Evolutionary conservation across 2,888 invertebrate genomes (phyloP), one percentile per base, ranked within the genome.

Genomic region (Orthosia cruda): DNA sequence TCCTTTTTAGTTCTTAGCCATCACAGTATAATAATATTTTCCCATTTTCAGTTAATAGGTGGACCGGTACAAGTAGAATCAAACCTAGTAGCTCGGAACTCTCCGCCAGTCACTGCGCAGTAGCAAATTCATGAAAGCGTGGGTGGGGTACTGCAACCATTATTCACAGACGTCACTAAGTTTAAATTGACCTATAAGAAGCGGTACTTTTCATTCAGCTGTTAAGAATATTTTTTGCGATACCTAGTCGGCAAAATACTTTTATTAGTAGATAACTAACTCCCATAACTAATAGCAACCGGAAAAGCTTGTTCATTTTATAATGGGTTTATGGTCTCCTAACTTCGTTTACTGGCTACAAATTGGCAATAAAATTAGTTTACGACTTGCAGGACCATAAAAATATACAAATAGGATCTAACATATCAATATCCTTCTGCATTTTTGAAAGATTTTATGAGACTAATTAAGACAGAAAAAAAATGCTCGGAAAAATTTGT

Each of bases 301-400:
- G 74, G 81, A 65, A 20, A 68, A 73, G 64, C 81, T 69, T 80
- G 80, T 80, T 84, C 80, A 58, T 81, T 65, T 61, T 65, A 71
- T 72, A 59, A 67, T 58, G 66, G 18, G 18, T 84, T 81, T 81
- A 81, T 69, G 54, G 32, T 58, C 64, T 52, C 59, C 62, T 57
- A 80, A 67, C 49, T 72, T 40, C 72, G 32, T 58, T 79, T 54
- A 67, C 47, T 11, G 64, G 45, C 61, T 62, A 73, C 80, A 81
- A 80, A 81, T 84, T 81, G 65, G 73, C 68, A 73, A 68, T 57
- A 16, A 68, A 81, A 84, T 81, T 80, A 40, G 52, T 84, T 81
- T 84, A 81, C 16, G 81, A 84, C 54, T 65, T 0, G 18, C 13
- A 5, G 18, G 26, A 58, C 18, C 16, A 62, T 73, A 54, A 73